Percentiles rank a stretch among this genome's conserved stretches.
Evolutionary conservation across 2,797 vertebrate species (phyloP).

Genomic region (Scolopax bukidnonensis): DNA sequence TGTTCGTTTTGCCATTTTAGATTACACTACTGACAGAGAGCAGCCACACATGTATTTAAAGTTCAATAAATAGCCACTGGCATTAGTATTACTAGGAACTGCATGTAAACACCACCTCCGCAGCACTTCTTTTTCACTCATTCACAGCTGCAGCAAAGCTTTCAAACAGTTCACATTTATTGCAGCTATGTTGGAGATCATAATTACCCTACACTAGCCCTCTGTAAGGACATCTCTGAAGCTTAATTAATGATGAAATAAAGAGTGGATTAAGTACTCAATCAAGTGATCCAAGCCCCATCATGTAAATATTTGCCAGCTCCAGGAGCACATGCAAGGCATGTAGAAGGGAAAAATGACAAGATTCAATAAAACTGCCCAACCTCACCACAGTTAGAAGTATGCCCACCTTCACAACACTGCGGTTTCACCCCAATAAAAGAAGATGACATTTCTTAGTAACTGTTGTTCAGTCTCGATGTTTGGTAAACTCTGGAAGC

Average conservation of each 20-base stretch:
- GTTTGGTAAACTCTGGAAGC: background rate
- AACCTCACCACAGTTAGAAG: background rate
- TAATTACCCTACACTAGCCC: background rate
- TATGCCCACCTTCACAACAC: background rate
- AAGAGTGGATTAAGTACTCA: background rate
- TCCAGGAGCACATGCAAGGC: background rate
- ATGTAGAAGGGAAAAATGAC: fast-evolving
- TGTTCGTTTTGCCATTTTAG: background rate
- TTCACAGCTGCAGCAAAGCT: background rate
- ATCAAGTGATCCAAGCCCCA: background rate
- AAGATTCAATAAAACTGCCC: background rate
- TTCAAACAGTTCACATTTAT: background rate
- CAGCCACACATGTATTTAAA: background rate
- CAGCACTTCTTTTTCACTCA: background rate
- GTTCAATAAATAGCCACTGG: background rate
- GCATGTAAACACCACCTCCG: background rate
- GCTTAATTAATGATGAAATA: background rate
- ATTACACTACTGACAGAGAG: background rate
- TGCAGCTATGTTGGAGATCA: background rate
- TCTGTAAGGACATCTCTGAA: background rate
- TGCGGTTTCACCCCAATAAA: background rate
- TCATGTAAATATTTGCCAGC: background rate
- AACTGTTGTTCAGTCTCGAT: fast-evolving
- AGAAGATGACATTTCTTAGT: background rate
- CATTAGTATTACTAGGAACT: background rate